Percentiles rank a stretch among this genome's conserved stretches.
Conservation (phyloP, 1,140 invertebrate genomes). For the Asbolus verrucosus region DNA sequence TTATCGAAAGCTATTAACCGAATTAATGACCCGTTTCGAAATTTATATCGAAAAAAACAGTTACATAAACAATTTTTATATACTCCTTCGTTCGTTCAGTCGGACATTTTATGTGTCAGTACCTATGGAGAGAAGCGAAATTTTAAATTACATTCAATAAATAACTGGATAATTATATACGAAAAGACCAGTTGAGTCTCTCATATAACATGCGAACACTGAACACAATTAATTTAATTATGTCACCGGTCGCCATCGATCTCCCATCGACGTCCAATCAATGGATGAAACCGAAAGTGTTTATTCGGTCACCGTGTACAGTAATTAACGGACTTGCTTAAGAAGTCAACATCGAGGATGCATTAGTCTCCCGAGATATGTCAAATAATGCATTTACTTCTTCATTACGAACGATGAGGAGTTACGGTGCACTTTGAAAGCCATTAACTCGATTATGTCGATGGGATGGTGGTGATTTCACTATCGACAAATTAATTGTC, state of each 20-base stretch:
- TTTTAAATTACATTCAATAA: constrained; percentile 35
- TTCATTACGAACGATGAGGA: constrained; percentile 3
- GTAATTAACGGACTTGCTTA: constrained; percentile 30
- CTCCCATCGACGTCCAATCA: constrained; percentile 2
- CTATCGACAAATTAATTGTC: constrained; percentile 12
- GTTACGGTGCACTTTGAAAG: constrained; percentile 3
- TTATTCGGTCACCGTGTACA: constrained; percentile 29
- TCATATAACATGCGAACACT: too few relatives aligned
- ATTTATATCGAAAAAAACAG: constrained; percentile 2
- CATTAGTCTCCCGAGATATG: constrained; percentile 27
- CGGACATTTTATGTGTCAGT: too few relatives aligned
- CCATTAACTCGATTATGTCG: too few relatives aligned
- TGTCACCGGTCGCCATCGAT: constrained; percentile 33
- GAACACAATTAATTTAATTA: constrained; percentile 32
- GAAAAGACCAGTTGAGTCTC: too few relatives aligned
- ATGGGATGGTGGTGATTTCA: too few relatives aligned
- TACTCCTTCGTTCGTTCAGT: too few relatives aligned
- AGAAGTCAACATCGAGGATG: constrained; percentile 8
- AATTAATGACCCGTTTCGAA: constrained; percentile 6
- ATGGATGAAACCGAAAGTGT: neutral
- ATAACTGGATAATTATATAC: constrained; percentile 28
- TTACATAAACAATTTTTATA: constrained; percentile 26
- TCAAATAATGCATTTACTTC: constrained; percentile 15
- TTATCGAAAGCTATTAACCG: constrained; percentile 26
- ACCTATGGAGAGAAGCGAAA: neutral